phyloP scores from a whole-genome alignment of 2,113 vertebrate genomes.

The Meleagris gallopavo region DNA sequence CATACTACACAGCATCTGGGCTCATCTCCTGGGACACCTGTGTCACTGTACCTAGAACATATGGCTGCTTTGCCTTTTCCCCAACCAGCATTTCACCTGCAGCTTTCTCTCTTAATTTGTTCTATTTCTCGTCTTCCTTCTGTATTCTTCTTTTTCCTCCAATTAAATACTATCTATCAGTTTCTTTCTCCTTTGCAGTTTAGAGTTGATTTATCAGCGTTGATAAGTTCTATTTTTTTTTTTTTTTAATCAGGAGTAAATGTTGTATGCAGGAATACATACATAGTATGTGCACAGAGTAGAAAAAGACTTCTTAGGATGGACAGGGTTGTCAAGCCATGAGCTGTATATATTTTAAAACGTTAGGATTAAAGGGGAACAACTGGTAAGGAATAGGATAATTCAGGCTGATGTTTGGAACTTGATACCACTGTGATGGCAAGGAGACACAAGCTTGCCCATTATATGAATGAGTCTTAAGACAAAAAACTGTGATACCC shows the following conservation, averaged over 20 bases:
- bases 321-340: background rate
- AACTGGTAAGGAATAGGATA: background rate
- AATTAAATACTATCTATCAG: background rate
- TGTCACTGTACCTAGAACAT: background rate
- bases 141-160: background rate
- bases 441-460: background rate
- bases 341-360: background rate
- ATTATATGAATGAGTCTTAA: background rate
- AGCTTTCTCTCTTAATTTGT: background rate
- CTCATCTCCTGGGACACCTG: constrained; percentile 7
- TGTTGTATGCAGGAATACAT: background rate
- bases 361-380: background rate
- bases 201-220: background rate
- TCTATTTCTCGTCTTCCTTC: background rate
- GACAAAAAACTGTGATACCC: background rate
- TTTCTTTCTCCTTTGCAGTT: background rate
- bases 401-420: background rate
- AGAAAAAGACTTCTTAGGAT: background rate
- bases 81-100: background rate
- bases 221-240: background rate
- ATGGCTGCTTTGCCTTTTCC: background rate
- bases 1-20: background rate
- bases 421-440: background rate
- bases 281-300: background rate
- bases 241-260: background rate